Evolutionary conservation across 2,113 vertebrate species (phyloP).

Genomic region (Nothobranchius kuhntae): DNA sequence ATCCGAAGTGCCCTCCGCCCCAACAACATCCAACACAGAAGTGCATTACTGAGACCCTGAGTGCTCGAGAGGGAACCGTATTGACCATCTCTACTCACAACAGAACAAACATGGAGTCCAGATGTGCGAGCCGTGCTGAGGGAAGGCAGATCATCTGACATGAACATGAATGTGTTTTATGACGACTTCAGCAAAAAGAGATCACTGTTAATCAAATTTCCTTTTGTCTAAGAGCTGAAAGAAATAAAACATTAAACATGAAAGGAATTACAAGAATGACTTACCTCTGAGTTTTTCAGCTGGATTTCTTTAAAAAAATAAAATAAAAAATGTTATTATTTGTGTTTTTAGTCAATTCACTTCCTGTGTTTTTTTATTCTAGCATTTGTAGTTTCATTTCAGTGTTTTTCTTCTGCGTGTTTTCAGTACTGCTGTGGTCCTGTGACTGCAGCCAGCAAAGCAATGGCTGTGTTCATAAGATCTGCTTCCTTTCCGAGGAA

Average conservation of each 20-base stretch:
- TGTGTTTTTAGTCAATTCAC: background rate
- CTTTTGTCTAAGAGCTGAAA: too few relatives aligned
- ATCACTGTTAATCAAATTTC: background rate
- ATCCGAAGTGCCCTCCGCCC: conserved; percentile 32
- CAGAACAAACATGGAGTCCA: background rate
- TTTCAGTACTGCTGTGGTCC: conserved; percentile 17
- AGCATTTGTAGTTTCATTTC: conserved; percentile 24
- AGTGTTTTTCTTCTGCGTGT: background rate
- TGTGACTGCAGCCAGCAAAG: conserved; percentile 40
- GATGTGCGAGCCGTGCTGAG: background rate
- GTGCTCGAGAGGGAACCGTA: conserved; percentile 59
- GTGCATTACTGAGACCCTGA: conserved; percentile 45
- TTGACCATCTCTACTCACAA: conserved; percentile 9
- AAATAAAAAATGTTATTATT: too few relatives aligned
- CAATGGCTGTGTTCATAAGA: background rate
- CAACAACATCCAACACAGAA: conserved; percentile 27
- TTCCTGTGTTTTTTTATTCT: conserved; percentile 26
- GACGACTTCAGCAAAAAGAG: conserved; percentile 1
- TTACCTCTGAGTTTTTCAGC: background rate
- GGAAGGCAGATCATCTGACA: too few relatives aligned
- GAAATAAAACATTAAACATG: too few relatives aligned
- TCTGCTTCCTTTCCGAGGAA: conserved; percentile 22
- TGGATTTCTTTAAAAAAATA: background rate
- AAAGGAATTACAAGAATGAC: background rate
- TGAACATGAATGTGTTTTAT: background rate